A percentile compares a stretch with the other conserved stretches of the same genome.
Evolutionary conservation across 2,113 vertebrate genomes (phyloP).

Genomic region (Brevimyrus niger): DNA sequence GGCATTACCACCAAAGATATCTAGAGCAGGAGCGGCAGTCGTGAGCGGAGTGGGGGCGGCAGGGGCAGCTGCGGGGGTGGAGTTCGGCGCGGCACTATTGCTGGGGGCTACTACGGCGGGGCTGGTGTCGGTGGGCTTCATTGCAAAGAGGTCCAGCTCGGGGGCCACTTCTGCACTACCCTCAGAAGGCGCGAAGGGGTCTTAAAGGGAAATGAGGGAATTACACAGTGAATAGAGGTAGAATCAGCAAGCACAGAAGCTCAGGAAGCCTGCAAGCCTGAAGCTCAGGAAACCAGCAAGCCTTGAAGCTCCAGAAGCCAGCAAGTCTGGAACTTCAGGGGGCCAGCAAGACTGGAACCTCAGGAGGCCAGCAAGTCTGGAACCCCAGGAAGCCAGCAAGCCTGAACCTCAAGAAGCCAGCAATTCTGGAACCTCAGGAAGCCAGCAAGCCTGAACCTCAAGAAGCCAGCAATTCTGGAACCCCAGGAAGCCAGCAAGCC

Average conservation of each 20-base stretch:
- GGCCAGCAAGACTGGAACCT: background rate
- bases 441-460: background rate
- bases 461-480: background rate
- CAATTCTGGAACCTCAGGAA: background rate
- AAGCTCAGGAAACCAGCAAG: background rate
- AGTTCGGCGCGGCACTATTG: constrained; percentile 69
- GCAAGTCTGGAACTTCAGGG: background rate
- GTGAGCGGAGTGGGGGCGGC: constrained; percentile 55
- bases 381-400: background rate
- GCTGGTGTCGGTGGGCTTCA: constrained; percentile 83
- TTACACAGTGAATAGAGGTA: constrained; percentile 33
- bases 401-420: background rate
- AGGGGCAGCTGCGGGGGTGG: constrained; percentile 72
- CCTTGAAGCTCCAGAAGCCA: background rate
- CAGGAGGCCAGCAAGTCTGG: background rate
- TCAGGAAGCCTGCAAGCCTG: background rate
- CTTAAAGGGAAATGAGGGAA: constrained; percentile 66
- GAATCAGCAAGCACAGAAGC: constrained; percentile 10
- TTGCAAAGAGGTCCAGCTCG: constrained; percentile 97
- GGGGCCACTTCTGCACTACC: constrained; percentile 86
- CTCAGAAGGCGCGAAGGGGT: constrained; percentile 96
- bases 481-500: background rate
- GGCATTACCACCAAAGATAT: constrained; percentile 99
- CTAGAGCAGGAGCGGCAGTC: constrained; percentile 77
- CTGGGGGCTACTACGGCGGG: constrained; percentile 76